Percentiles rank a stretch among this genome's conserved stretches.
Evolutionary conservation across 2,797 vertebrate species (phyloP).

Genomic region (Percopsis omiscomaycus): DNA sequence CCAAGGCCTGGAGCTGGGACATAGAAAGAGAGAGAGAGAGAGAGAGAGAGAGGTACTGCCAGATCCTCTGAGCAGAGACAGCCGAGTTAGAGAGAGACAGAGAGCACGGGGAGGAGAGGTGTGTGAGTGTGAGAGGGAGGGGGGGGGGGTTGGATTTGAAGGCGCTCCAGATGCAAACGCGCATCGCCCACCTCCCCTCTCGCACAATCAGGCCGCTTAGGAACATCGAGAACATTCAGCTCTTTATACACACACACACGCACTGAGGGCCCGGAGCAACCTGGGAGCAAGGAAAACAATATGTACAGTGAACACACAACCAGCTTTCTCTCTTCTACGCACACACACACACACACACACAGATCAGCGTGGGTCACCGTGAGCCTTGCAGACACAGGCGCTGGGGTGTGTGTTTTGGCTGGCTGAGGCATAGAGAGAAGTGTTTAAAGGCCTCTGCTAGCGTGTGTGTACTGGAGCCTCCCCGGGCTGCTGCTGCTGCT

Average conservation of each 20-base stretch:
- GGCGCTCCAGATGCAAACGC: constrained; percentile 80
- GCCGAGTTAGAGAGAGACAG: constrained; percentile 17
- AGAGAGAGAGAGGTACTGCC: constrained; percentile 68
- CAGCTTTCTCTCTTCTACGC: constrained; percentile 52
- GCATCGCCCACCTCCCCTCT: constrained; percentile 69
- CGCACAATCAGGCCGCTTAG: constrained; percentile 23
- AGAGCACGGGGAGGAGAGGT: constrained; percentile 68
- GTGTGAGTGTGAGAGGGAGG: constrained; percentile 23
- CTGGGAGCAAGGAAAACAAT: constrained; percentile 75
- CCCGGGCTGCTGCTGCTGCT: constrained; percentile 61
- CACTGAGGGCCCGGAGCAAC: constrained; percentile 71
- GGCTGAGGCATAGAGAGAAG: constrained; percentile 47
- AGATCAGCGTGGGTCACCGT: constrained; percentile 76
- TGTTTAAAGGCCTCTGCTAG: constrained; percentile 68
- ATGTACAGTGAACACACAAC: constrained; percentile 68
- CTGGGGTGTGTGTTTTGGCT: constrained; percentile 73
- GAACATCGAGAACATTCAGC: constrained; percentile 27
- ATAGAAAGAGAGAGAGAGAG: constrained; percentile 61
- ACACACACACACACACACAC: constrained; percentile 53
- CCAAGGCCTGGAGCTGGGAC: constrained; percentile 73
- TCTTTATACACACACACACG: constrained; percentile 46
- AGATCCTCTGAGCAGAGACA: constrained; percentile 71
- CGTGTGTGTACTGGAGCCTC: constrained; percentile 60
- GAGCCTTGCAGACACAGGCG: constrained; percentile 75
- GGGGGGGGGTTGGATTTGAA: constrained; percentile 75